Conservation (phyloP, 2,113 vertebrate species). For the Apeltes quadracus region DNA sequence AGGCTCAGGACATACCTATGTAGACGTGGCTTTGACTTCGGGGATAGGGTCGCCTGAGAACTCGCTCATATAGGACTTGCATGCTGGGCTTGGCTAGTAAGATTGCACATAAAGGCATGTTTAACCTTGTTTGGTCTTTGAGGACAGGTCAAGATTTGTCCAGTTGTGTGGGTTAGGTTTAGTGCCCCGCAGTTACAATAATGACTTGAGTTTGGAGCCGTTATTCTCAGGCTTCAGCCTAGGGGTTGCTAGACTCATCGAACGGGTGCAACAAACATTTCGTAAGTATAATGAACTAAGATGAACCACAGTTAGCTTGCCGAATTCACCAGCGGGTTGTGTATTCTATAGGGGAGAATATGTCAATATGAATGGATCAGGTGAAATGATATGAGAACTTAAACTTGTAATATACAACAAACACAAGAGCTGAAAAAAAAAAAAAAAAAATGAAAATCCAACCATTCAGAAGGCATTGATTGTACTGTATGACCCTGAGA, state of each 20-base stretch:
- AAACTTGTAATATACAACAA: conserved; percentile 36
- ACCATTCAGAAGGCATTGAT: conserved; percentile 6
- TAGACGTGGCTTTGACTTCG: conserved; percentile 90
- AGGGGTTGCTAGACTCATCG: conserved; percentile 20
- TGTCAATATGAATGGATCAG: conserved; percentile 35
- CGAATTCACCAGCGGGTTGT: conserved; percentile 7
- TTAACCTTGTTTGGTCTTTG: conserved; percentile 81
- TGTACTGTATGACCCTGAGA: background rate
- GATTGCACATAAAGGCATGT: conserved; percentile 96
- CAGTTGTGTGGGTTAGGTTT: conserved; percentile 78
- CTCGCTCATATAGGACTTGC: conserved; percentile 99
- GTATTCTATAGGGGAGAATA: conserved; percentile 6
- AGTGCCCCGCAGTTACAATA: conserved; percentile 27
- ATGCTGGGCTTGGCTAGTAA: conserved; percentile 99
- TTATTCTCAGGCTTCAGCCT: conserved; percentile 31
- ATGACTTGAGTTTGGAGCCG: conserved; percentile 19
- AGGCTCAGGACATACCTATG: conserved; percentile 91
- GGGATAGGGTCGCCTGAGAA: conserved; percentile 99
- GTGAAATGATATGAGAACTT: conserved; percentile 59
- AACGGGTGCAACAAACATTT: conserved; percentile 26
- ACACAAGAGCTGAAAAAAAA: conserved; percentile 35
- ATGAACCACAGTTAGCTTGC: conserved; percentile 7
- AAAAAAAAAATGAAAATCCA: conserved; percentile 33
- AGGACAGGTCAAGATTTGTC: conserved; percentile 49
- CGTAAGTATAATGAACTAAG: conserved; percentile 5